phyloP scores from a whole-genome alignment of 2,113 vertebrate genomes.

The Amia ocellicauda region DNA sequence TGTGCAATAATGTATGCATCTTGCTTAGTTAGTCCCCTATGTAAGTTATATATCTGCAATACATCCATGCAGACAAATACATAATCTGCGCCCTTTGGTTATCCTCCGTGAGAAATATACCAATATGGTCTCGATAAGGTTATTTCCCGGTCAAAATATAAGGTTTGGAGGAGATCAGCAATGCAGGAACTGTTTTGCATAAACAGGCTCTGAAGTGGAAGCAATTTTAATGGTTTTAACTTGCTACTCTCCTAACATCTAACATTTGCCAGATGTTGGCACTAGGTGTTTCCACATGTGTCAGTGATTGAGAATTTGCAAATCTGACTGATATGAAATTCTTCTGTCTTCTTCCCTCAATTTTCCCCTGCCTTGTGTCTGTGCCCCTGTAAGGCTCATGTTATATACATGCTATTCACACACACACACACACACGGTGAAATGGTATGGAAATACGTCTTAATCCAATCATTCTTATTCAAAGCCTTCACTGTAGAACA shows the following conservation, averaged over 20 bases:
- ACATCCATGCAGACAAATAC: too few species aligned
- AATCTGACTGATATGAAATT: constrained; percentile 11
- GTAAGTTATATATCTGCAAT: too few species aligned
- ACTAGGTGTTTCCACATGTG: constrained; percentile 66
- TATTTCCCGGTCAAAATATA: constrained; percentile 28
- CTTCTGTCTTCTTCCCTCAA: neutral
- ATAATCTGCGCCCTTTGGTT: too few species aligned
- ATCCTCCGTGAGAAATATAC: too few species aligned
- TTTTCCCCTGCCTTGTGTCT: neutral
- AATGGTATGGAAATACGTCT: too few species aligned
- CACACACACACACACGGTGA: too few species aligned
- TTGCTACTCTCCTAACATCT: constrained; percentile 45
- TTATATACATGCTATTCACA: too few species aligned
- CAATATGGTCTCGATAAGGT: neutral
- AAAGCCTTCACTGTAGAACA: too few species aligned
- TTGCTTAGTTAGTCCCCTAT: too few species aligned
- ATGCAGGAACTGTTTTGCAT: constrained; percentile 60
- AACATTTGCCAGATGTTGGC: constrained; percentile 64
- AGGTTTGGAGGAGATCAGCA: constrained; percentile 48
- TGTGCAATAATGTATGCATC: too few species aligned
- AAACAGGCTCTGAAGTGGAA: constrained; percentile 57
- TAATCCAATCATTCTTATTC: too few species aligned
- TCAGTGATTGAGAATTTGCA: constrained; percentile 26
- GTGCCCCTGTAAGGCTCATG: too few species aligned
- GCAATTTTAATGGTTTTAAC: constrained; percentile 50